Base-by-base conservation (phyloP, 1,140 invertebrate species). In the Magallana ariakensis region DNA sequence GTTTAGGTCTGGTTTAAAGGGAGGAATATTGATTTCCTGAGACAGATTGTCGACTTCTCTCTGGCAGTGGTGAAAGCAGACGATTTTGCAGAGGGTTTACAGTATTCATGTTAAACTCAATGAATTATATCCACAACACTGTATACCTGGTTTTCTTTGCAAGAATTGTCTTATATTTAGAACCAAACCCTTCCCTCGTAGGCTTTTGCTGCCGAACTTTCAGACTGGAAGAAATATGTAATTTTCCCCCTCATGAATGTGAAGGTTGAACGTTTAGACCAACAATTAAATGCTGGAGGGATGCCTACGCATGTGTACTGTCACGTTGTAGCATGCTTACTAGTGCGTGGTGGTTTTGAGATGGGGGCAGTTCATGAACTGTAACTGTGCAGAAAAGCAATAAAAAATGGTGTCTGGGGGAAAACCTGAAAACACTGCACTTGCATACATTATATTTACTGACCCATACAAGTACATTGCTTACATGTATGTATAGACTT, bases 151-250 rank as follows among this genome's bases (percentile, higher is more conserved):
- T 75, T 75, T 75, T 75, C 66, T 75, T 75, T 75, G 66, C 66
- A 75, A 75, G 66, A 75, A 75, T 75, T 75, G 66, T 75, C 66
- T 75, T 75, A 75, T 75, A 75, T 75, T 75, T 75, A 75, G 66
- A 75, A 75, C 66, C 66, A 7, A 60, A 60, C n/a, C n/a, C 15
- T 75, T 75, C 66, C 66, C 66, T 75, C 33, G 66, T 75, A 75
- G 66, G 66, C 66, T 26, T 75, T 75, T 75, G 22, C 66, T 75
- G 22, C 66, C 33, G 66, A 70, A 70, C 66, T 70, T 70, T 70
- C 66, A 13, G 33, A 70, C 33, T 70, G 66, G 66, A 70, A 70
- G 22, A 19, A 70, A 70, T 70, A 70, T 26, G 19, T 26, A 26
- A 26, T 70, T 75, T 66, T 75, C 10, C 9, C 10, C 66, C 66